Conservation (phyloP, 2,113 vertebrate genomes). For the Zingel zingel region DNA sequence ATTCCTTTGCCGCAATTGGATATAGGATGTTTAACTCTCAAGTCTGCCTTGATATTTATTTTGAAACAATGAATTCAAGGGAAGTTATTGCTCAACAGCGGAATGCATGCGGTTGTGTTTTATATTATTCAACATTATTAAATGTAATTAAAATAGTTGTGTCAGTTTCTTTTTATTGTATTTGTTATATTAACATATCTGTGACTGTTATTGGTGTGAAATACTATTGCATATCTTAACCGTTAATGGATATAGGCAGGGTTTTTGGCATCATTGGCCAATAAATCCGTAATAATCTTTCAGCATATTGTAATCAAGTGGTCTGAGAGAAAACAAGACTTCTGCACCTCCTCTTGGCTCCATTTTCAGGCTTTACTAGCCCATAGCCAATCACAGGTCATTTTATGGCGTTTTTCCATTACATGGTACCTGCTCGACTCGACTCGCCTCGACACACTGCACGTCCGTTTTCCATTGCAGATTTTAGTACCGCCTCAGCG, state of each 20-base stretch:
- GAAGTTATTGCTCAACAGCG: slow-evolving; percentile 28
- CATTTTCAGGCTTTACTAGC: no score
- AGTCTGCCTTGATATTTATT: slow-evolving; percentile 41
- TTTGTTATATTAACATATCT: not conserved
- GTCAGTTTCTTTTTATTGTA: not conserved
- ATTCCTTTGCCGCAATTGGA: slow-evolving; percentile 41
- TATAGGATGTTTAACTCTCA: slow-evolving; percentile 25
- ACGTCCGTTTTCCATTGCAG: no score
- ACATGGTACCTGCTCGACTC: no score
- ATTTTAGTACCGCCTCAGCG: no score
- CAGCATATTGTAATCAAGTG: no score
- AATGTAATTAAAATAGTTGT: slow-evolving; percentile 48
- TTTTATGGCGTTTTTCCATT: no score
- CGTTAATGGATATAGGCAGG: not conserved
- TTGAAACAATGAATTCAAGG: slow-evolving; percentile 31
- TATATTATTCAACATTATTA: slow-evolving; percentile 56
- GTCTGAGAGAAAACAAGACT: no score
- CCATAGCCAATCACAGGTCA: no score
- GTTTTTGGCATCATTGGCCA: no score
- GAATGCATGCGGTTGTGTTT: slow-evolving; percentile 54
- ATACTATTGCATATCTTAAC: not conserved
- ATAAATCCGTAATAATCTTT: no score
- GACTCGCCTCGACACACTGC: no score
- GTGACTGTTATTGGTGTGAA: not conserved
- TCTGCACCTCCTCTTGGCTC: no score